phyloP scores from a whole-genome alignment of 2,113 vertebrate species.

The Ovis canadensis region DNA sequence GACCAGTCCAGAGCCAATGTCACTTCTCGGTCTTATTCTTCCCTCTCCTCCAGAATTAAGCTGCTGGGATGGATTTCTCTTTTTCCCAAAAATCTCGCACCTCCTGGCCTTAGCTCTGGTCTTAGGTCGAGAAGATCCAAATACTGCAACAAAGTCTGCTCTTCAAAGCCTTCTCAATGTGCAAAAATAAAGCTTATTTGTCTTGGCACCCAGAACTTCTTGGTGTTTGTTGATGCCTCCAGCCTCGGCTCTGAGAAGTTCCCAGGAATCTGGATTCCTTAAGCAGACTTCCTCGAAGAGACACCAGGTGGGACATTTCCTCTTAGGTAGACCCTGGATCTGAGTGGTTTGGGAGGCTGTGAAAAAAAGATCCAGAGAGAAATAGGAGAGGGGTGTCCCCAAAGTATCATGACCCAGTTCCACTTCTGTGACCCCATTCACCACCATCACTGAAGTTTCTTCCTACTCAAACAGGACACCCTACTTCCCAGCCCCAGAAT shows the following conservation, averaged over 20 bases:
- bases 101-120: background rate
- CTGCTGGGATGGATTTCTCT: background rate
- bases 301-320: background rate
- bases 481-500: background rate
- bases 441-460: background rate
- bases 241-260: background rate
- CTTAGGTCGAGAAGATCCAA: background rate
- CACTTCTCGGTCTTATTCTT: background rate
- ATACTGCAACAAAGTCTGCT: background rate
- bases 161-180: background rate
- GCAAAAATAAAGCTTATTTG: constrained; percentile 47
- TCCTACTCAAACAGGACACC: background rate
- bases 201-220: background rate
- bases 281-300: background rate
- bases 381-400: rapidly evolving
- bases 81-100: background rate
- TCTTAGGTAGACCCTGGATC: background rate
- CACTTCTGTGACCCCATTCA: too few species aligned
- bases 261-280: background rate
- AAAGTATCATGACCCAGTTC: background rate
- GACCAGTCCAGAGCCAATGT: rapidly evolving
- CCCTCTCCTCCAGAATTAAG: background rate
- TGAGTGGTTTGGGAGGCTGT: background rate
- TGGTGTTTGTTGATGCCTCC: background rate
- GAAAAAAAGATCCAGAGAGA: background rate